A percentile compares a stretch with the other conserved stretches of the same genome.
Evolutionary conservation across 2,113 vertebrate genomes (phyloP).

Genomic region (Tinamus guttatus): DNA sequence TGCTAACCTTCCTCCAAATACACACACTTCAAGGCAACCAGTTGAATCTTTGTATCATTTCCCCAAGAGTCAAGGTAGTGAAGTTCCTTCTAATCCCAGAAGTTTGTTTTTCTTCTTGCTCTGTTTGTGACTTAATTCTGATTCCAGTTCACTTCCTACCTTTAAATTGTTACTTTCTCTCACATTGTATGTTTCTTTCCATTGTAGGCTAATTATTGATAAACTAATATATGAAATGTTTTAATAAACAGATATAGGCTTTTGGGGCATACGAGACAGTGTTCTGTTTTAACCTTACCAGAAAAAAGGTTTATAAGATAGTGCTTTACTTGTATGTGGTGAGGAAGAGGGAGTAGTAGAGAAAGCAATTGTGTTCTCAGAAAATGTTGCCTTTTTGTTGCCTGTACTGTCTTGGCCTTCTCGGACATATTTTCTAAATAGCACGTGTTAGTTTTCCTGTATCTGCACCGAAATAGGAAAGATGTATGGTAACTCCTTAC

Average conservation of each 20-base stretch:
- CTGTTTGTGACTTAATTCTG: not conserved
- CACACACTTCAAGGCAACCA: not conserved
- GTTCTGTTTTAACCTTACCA: not conserved
- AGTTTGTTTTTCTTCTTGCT: not conserved
- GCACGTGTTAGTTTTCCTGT: not conserved
- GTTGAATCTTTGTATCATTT: not conserved
- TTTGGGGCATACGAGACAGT: not conserved
- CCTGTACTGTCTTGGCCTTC: not conserved
- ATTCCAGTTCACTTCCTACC: not conserved
- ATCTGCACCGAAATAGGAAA: not conserved
- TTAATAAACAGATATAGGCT: not conserved
- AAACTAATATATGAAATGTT: not conserved
- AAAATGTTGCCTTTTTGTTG: not conserved
- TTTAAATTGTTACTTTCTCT: not conserved
- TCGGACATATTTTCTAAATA: not conserved
- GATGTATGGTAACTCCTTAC: not conserved
- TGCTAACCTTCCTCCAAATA: slow-evolving; percentile 12
- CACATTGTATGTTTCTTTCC: not conserved
- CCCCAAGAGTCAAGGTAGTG: not conserved
- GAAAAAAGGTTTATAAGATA: not conserved
- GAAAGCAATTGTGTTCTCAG: not conserved
- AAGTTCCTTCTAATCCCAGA: not conserved
- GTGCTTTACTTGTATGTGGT: too few relatives aligned
- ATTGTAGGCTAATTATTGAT: not conserved
- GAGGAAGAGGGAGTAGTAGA: not conserved